Conservation (phyloP, 2,797 vertebrate genomes). For the Enteromius thamalakanensis region DNA sequence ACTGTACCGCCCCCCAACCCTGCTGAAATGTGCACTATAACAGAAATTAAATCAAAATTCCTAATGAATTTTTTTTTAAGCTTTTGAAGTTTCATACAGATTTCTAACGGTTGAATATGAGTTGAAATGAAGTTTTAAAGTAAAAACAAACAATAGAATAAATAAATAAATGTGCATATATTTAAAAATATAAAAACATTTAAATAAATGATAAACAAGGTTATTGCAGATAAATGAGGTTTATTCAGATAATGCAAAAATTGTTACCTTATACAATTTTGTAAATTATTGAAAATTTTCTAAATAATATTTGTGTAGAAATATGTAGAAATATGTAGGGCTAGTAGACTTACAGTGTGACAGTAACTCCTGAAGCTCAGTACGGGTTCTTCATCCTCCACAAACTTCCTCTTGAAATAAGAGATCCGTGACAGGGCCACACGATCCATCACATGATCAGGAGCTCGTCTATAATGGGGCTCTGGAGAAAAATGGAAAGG, state of each 20-base stretch:
- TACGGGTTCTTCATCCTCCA: conserved; percentile 90
- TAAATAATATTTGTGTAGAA: background rate
- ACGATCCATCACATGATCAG: conserved; percentile 87
- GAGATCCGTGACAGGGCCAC: conserved; percentile 88
- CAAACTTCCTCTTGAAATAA: conserved; percentile 97
- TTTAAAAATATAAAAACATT: background rate
- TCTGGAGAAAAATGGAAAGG: conserved; percentile 71
- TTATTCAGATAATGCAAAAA: background rate
- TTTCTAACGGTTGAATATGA: background rate
- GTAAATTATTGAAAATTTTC: background rate
- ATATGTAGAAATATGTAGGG: background rate
- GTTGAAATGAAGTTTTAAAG: background rate
- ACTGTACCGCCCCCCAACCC: no score
- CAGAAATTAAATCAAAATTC: background rate
- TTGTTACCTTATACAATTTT: background rate
- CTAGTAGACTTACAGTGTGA: conserved; percentile 83
- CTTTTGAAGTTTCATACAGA: background rate
- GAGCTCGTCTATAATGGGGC: conserved; percentile 84
- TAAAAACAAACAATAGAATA: background rate
- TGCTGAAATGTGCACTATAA: background rate
- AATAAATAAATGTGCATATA: background rate
- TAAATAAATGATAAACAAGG: background rate
- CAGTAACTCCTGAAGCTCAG: conserved; percentile 88
- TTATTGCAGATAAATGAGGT: no score
- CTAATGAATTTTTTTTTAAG: background rate